These are phyloP conservation scores for human DNA, from an alignment of 2,113 vertebrate genomes.

Conservation along the genomic window DNA sequence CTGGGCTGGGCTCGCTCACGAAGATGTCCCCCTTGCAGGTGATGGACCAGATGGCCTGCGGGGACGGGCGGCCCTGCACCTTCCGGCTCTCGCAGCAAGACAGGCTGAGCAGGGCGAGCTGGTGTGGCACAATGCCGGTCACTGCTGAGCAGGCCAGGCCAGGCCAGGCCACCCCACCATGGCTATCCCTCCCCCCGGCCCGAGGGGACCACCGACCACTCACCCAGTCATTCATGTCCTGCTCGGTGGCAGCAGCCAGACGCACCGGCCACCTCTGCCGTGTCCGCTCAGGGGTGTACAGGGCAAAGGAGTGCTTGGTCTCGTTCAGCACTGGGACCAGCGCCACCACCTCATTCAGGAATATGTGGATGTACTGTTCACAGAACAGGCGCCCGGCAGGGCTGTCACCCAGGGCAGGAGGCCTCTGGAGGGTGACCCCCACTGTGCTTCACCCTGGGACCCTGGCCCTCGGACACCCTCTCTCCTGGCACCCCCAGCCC, in stretches of 20 bases:
- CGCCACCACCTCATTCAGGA: conserved; percentile 96
- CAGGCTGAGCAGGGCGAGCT: conserved; percentile 93
- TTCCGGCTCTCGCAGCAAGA: conserved; percentile 94
- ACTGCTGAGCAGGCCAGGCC: background rate
- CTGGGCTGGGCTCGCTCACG: conserved; percentile 92
- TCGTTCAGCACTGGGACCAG: conserved; percentile 94
- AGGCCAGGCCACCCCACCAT: fast-evolving
- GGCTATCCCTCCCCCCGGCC: fast-evolving
- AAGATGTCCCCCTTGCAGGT: conserved; percentile 99
- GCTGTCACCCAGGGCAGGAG: background rate
- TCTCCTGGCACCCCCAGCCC: background rate
- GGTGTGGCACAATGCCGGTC: background rate
- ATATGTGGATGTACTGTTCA: conserved; percentile 94
- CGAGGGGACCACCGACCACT: background rate
- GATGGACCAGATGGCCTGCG: conserved; percentile 95
- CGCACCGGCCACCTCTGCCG: conserved; percentile 96
- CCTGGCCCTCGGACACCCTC: background rate
- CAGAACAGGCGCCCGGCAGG: background rate
- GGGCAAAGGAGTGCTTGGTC: conserved; percentile 94
- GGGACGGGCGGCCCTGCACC: conserved; percentile 92
- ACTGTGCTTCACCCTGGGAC: fast-evolving
- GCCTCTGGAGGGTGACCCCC: background rate
- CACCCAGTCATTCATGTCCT: conserved; percentile 99
- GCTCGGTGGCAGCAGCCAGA: conserved; percentile 92
- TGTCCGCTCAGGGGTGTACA: conserved; percentile 95